These are phyloP conservation scores for Thumatha senex DNA, from an alignment of 2,888 invertebrate genomes.

Conservation along the genomic window DNA sequence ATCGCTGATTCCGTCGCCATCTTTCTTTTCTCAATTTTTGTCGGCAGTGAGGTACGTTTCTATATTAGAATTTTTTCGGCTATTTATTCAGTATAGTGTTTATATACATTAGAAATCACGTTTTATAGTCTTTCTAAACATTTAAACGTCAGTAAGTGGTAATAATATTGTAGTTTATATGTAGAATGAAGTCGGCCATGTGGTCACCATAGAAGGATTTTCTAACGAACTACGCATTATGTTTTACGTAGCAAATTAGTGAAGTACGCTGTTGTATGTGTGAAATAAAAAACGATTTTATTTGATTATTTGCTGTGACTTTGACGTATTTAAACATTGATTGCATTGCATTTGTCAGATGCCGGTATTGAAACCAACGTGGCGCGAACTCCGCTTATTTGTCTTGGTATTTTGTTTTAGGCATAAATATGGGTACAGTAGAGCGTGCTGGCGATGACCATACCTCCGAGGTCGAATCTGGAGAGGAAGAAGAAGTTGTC, in stretches of 20 bases:
- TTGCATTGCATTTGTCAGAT: slow-evolving; percentile 28
- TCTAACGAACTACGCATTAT: slow-evolving; percentile 76
- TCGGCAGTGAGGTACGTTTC: slow-evolving; percentile 75
- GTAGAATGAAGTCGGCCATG: slow-evolving; percentile 61
- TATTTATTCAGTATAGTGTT: slow-evolving; percentile 39
- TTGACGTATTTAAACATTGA: slow-evolving; percentile 15
- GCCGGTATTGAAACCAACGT: slow-evolving; percentile 69
- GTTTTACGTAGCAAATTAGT: slow-evolving; percentile 53
- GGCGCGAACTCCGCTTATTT: slow-evolving; percentile 54
- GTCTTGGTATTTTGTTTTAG: slow-evolving; percentile 58
- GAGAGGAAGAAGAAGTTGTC: slow-evolving; percentile 85
- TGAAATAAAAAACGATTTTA: slow-evolving; percentile 24
- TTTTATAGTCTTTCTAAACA: slow-evolving; percentile 18
- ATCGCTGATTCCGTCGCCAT: slow-evolving; percentile 59
- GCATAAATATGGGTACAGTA: slow-evolving; percentile 84
- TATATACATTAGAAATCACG: slow-evolving; percentile 23
- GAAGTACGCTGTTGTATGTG: slow-evolving; percentile 21
- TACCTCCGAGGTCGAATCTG: slow-evolving; percentile 86
- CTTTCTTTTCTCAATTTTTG: slow-evolving; percentile 76
- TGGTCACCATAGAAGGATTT: slow-evolving; percentile 65
- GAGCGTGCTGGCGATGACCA: slow-evolving; percentile 86
- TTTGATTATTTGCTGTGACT: slow-evolving; percentile 18
- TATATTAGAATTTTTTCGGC: slow-evolving; percentile 44
- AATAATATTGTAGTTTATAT: slow-evolving; percentile 30
- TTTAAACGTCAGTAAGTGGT: slow-evolving; percentile 33